phyloP scores from a whole-genome alignment of 2,797 vertebrate species.

The Xenopus petersii region DNA sequence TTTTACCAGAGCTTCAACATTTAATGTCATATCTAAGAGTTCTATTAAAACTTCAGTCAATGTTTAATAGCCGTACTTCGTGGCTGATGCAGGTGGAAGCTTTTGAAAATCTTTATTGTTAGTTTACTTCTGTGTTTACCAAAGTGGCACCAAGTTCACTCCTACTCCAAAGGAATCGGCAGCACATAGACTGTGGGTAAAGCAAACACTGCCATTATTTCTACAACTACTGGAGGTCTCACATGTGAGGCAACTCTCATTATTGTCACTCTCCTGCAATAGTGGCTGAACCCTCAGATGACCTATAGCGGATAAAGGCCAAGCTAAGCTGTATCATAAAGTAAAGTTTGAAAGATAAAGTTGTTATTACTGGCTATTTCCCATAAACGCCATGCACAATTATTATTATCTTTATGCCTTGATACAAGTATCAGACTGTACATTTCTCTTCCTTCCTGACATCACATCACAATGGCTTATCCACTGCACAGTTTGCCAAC shows the following conservation, averaged over 20 bases:
- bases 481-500: too few relatives aligned
- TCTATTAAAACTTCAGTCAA: constrained; percentile 40
- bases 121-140: constrained; percentile 32
- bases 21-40: constrained; percentile 39
- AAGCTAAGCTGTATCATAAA: background rate
- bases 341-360: background rate
- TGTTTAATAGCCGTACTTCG: constrained; percentile 27
- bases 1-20: constrained; percentile 30
- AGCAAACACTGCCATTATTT: background rate
- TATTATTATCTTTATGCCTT: background rate
- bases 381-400: background rate
- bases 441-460: too few relatives aligned
- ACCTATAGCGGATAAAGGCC: background rate
- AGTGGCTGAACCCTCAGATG: background rate
- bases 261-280: background rate
- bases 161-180: background rate
- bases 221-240: background rate
- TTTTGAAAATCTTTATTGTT: constrained; percentile 17
- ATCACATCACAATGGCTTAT: too few relatives aligned
- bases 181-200: background rate
- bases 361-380: constrained; percentile 2
- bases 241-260: background rate
- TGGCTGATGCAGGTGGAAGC: constrained; percentile 15
- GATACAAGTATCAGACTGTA: too few relatives aligned
- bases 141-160: constrained; percentile 16